Evolutionary conservation across 2,797 vertebrate genomes (phyloP).

Genomic region (Eospalax fontanierii): DNA sequence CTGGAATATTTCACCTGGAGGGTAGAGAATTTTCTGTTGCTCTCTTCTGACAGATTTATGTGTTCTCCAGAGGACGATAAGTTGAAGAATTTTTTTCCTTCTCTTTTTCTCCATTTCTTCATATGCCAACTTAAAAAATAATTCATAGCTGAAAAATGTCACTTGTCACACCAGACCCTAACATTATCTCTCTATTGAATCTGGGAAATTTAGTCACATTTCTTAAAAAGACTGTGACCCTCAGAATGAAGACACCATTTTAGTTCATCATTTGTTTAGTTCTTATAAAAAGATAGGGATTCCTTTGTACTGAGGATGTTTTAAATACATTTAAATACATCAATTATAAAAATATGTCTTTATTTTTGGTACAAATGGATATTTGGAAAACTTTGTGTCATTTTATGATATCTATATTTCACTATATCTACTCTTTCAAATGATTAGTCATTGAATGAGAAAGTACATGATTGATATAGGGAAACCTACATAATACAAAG

Average conservation of each 20-base stretch:
- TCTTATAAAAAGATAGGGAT: background rate
- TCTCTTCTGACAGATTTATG: conserved; percentile 80
- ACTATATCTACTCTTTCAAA: background rate
- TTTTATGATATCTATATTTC: background rate
- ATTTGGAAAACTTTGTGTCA: conserved; percentile 15
- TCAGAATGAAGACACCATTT: conserved; percentile 23
- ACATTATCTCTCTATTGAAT: conserved; percentile 68
- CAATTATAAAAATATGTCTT: background rate
- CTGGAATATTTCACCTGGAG: conserved; percentile 73
- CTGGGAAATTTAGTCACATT: background rate
- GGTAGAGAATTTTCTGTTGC: conserved; percentile 68
- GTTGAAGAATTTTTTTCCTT: conserved; percentile 72
- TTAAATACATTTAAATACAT: background rate
- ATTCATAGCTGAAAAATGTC: conserved; percentile 76
- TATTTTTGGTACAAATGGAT: conserved; percentile 6
- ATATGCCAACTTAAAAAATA: conserved; percentile 68
- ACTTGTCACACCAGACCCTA: conserved; percentile 67
- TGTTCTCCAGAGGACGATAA: conserved; percentile 71
- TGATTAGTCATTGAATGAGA: background rate
- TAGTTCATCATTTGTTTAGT: conserved; percentile 2
- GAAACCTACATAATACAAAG: background rate
- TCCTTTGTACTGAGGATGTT: conserved; percentile 11
- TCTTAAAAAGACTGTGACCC: conserved; percentile 76
- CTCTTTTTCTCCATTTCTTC: conserved; percentile 72
- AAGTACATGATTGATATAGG: background rate